Evolutionary conservation across 2,888 invertebrate genomes (phyloP).

Genomic region (Cecidostiba fungosa): DNA sequence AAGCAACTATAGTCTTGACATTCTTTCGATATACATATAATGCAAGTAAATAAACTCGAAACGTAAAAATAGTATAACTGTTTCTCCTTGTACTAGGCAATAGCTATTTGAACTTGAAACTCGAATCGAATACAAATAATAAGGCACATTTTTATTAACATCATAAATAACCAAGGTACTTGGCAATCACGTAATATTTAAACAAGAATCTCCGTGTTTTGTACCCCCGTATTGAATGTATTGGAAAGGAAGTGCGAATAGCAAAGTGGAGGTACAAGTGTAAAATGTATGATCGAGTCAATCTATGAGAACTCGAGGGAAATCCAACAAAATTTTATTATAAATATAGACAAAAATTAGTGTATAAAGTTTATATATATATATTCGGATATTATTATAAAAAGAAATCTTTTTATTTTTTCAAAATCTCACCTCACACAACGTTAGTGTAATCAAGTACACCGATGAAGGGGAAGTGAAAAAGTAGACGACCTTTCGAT

Average conservation of each 20-base stretch:
- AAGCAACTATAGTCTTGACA: constrained; percentile 74
- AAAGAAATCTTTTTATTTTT: constrained; percentile 51
- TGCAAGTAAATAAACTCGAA: constrained; percentile 74
- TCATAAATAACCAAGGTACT: constrained; percentile 62
- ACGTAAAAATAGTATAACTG: constrained; percentile 74
- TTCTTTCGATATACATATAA: constrained; percentile 73
- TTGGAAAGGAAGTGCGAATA: constrained; percentile 51
- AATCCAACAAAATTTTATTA: constrained; percentile 57
- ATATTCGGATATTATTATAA: constrained; percentile 50
- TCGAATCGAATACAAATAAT: constrained; percentile 74
- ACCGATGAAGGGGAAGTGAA: constrained; percentile 18
- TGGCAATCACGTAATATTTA: constrained; percentile 76
- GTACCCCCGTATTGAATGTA: constrained; percentile 60
- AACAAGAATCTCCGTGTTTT: constrained; percentile 76
- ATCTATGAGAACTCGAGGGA: constrained; percentile 58
- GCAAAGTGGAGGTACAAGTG: constrained; percentile 56
- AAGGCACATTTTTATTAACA: constrained; percentile 56
- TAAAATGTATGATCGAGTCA: constrained; percentile 57
- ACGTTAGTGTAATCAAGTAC: constrained; percentile 1
- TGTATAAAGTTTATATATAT: constrained; percentile 58
- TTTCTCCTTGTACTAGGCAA: constrained; percentile 78
- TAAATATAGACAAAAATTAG: constrained; percentile 38
- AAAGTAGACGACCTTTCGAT: constrained; percentile 4
- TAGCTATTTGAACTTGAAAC: constrained; percentile 75
- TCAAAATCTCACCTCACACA: constrained; percentile 26